phyloP scores from a whole-genome alignment of 2,797 vertebrate genomes.

The Gallinago nigripennis region DNA sequence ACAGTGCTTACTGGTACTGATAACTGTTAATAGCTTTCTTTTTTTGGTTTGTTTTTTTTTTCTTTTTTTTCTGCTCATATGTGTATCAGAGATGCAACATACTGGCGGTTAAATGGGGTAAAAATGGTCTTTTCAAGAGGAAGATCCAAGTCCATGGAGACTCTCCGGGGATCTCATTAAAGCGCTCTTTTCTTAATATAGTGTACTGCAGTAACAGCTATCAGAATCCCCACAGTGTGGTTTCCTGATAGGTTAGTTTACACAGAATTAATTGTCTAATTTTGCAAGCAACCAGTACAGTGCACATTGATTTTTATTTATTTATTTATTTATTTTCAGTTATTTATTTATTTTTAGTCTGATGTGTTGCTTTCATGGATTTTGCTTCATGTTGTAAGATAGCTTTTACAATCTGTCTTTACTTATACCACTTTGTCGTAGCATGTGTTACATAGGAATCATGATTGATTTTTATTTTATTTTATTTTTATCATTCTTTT shows the following conservation, averaged over 20 bases:
- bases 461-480: not conserved
- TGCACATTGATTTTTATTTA: conserved; percentile 61
- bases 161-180: conserved; percentile 78
- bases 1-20: not conserved
- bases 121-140: conserved; percentile 63
- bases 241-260: conserved; percentile 73
- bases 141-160: conserved; percentile 19
- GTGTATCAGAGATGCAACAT: not conserved
- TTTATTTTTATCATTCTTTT: not conserved
- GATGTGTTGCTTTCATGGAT: not conserved
- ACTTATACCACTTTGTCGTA: not conserved
- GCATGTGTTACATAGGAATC: not conserved
- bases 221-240: conserved; percentile 57
- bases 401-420: not conserved
- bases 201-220: conserved; percentile 45
- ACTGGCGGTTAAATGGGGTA: conserved; percentile 43
- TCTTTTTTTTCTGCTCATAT: not conserved
- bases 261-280: conserved; percentile 77
- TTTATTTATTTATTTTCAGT: not conserved
- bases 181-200: conserved; percentile 52
- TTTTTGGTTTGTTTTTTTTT: not conserved
- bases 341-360: conserved; percentile 36
- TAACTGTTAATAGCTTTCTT: conserved; percentile 19
- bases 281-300: conserved; percentile 55
- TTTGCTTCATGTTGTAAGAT: not conserved